Percentiles rank a stretch among this genome's conserved stretches.
phyloP scores from a whole-genome alignment of 2,797 vertebrate species.

The Pseudocheirus occidentalis region DNA sequence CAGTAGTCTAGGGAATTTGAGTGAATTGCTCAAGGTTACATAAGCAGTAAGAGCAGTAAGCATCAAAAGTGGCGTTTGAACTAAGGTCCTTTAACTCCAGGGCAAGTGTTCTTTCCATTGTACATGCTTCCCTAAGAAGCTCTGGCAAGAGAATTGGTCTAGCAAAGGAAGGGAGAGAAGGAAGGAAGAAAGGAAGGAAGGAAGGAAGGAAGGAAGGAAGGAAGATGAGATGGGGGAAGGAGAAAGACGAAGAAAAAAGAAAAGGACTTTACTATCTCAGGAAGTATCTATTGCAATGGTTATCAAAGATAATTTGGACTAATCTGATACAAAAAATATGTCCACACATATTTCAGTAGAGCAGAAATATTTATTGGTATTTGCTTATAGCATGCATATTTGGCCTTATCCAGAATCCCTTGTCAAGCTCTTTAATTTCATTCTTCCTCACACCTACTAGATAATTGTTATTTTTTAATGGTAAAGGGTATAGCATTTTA shows the following conservation, averaged over 20 bases:
- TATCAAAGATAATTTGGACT: neutral
- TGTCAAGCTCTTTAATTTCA: neutral
- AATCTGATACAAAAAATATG: neutral
- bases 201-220: neutral
- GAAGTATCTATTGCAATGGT: neutral
- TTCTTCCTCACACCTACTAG: neutral
- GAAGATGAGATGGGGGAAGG: neutral
- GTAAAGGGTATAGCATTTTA: neutral
- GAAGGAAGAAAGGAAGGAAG: neutral
- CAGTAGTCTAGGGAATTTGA: neutral
- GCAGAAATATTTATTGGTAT: neutral
- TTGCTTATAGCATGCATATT: neutral
- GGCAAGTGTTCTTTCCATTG: neutral
- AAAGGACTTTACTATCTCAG: neutral
- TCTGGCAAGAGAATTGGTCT: neutral
- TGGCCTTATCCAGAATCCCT: neutral
- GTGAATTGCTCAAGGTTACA: neutral
- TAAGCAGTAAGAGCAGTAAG: neutral
- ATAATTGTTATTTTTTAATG: conserved; percentile 12
- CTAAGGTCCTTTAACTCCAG: neutral
- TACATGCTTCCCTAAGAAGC: neutral
- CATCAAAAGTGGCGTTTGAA: neutral
- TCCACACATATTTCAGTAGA: neutral
- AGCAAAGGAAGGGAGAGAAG: neutral
- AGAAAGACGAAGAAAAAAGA: neutral